Conservation (phyloP, 2,888 invertebrate genomes). For the Punctoribates punctum region DNA sequence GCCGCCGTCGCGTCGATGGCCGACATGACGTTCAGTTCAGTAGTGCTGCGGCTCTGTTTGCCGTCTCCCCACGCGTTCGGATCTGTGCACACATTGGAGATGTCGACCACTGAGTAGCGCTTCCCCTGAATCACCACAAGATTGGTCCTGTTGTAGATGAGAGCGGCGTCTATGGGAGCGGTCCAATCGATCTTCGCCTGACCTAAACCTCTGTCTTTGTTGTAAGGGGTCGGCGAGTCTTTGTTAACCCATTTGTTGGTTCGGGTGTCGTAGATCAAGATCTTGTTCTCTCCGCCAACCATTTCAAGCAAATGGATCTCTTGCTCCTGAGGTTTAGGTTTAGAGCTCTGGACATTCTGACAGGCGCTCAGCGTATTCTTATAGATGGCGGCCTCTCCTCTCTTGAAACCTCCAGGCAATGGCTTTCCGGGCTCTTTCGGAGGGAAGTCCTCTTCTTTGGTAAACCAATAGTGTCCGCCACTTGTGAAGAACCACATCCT, state of each 20-base stretch:
- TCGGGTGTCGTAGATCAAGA: background rate
- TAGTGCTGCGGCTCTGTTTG: background rate
- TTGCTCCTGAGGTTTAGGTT: background rate
- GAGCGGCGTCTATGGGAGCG: background rate
- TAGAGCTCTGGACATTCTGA: background rate
- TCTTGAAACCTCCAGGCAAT: background rate
- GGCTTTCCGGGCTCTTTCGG: background rate
- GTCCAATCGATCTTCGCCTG: conserved; percentile 10
- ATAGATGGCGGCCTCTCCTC: background rate
- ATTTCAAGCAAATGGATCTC: conserved; percentile 12
- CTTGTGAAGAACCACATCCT: conserved; percentile 7
- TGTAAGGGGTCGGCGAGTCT: background rate
- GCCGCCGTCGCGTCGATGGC: background rate
- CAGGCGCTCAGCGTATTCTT: conserved; percentile 9
- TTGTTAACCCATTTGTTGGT: background rate
- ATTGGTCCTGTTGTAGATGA: background rate
- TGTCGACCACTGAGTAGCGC: background rate
- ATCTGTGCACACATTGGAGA: background rate
- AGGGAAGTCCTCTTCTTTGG: background rate
- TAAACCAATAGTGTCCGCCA: conserved; percentile 7
- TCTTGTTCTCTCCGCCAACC: background rate
- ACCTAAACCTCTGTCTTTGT: background rate
- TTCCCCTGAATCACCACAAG: background rate
- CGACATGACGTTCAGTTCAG: background rate
- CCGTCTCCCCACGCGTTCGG: background rate